Base-by-base conservation (phyloP, 1,140 invertebrate species). In the Latrodectus geometricus region DNA sequence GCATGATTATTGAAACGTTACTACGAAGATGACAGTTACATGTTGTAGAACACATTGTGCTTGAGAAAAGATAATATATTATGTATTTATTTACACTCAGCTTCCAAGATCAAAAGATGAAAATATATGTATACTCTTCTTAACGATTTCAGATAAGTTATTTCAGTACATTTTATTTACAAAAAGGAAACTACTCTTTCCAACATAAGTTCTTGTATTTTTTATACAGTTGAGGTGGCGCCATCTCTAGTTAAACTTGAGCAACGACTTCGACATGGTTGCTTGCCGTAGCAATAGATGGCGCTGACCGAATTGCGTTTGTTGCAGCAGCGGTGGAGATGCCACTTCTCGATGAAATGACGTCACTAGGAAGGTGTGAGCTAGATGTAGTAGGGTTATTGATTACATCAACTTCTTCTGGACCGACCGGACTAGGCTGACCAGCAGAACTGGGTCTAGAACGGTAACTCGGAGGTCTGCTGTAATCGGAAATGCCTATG, bases 241-340 rank as follows among this genome's bases (percentile, higher is more conserved):
- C 85, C 85, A 87, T 87, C 85, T 87, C n/a, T 79, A 23, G 61
- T 80, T 69, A 87, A 21, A 87, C 85, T 74, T 87, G 76, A 9
- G 85, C 85, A 54, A 87, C 85, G 20, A 87, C 85, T 68, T 87
- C 85, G n/a, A 87, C 85, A 49, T 79, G 85, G 66, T 86, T 86
- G 69, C 48, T 80, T 17, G 54, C 35, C 5, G 65, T 65, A 20
- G 49, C 85, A 35, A 68, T 54, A 87, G 85, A 87, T 79, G 85
- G 85, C 85, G 85, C 65, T 87, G 72, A 48, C 21, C 85, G 74
- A 21, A 66, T 48, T 54, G 73, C 56, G 65, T 78, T 70, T 72
- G 77, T 74, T 78, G 74, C 48, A 52, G 83, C 83, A 78, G 83
- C 50, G 23, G 83, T 35, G 14, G 82, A 68, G 61, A 68, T 20